phyloP scores from a whole-genome alignment of 1,140 invertebrate genomes.

The Pseudoatta argentina region DNA sequence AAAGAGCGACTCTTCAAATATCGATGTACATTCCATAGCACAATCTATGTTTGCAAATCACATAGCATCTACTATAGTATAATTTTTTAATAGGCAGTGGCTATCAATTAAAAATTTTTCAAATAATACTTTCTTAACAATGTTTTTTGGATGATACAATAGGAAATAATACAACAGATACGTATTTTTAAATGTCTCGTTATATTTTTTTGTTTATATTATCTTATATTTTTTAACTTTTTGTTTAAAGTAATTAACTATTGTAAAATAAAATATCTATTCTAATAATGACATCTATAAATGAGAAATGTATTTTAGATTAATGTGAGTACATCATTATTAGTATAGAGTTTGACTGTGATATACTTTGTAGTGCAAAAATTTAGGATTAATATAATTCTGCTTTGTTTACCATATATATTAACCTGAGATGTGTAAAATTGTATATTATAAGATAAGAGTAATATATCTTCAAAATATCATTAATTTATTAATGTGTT shows the following conservation, averaged over 20 bases:
- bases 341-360: conserved; percentile 41
- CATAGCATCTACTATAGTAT: background rate
- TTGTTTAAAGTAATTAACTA: background rate
- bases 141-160: background rate
- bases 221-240: background rate
- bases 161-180: background rate
- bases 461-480: background rate
- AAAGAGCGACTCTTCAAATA: conserved; percentile 37
- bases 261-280: background rate
- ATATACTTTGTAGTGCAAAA: conserved; percentile 23
- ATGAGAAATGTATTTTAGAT: background rate
- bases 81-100: conserved; percentile 21
- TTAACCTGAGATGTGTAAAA: background rate
- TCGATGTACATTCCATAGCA: conserved; percentile 49
- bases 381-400: conserved; percentile 20
- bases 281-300: background rate
- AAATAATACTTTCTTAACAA: background rate
- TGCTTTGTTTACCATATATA: too few species aligned
- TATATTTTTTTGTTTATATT: background rate
- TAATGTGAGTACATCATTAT: conserved; percentile 3
- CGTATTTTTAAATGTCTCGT: background rate
- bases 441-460: background rate
- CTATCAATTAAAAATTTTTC: background rate
- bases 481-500: background rate
- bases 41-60: conserved; percentile 2